Conservation (phyloP, 2,888 invertebrate species). For the Oxyteleia sp. region DNA sequence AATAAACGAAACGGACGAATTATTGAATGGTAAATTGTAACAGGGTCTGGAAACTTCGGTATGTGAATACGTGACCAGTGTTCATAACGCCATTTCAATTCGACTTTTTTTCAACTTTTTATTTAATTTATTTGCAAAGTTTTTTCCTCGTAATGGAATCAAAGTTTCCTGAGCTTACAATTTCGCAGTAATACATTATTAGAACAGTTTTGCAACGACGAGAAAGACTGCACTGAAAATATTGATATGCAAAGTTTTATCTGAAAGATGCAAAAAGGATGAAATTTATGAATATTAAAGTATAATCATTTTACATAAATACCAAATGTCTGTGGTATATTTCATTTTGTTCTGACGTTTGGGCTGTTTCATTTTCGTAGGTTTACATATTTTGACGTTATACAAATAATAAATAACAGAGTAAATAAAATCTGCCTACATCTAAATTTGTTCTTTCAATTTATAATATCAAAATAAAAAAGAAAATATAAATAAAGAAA, state of each 20-base stretch:
- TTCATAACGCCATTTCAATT: constrained; percentile 30
- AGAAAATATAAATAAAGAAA: no score
- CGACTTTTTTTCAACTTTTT: constrained; percentile 14
- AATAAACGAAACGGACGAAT: constrained; percentile 34
- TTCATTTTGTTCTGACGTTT: not conserved
- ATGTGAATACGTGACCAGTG: constrained; percentile 18
- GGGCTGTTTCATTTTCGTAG: not conserved
- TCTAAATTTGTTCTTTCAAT: no score
- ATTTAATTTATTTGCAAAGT: constrained; percentile 29
- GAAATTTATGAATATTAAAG: no score
- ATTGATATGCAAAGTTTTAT: no score
- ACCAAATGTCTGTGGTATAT: no score
- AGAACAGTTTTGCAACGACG: not conserved
- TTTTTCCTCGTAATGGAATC: not conserved
- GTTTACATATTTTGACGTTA: no score
- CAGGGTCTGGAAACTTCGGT: constrained; percentile 52
- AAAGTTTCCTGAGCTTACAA: not conserved
- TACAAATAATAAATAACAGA: no score
- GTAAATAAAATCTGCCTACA: no score
- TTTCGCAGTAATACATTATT: not conserved
- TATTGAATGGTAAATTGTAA: constrained; percentile 28
- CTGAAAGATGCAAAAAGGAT: no score
- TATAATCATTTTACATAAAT: no score
- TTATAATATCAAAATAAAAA: no score
- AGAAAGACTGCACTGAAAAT: no score